Evolutionary conservation across 2,888 invertebrate genomes (phyloP).

Genomic region (Prostheceraeus crozeri): DNA sequence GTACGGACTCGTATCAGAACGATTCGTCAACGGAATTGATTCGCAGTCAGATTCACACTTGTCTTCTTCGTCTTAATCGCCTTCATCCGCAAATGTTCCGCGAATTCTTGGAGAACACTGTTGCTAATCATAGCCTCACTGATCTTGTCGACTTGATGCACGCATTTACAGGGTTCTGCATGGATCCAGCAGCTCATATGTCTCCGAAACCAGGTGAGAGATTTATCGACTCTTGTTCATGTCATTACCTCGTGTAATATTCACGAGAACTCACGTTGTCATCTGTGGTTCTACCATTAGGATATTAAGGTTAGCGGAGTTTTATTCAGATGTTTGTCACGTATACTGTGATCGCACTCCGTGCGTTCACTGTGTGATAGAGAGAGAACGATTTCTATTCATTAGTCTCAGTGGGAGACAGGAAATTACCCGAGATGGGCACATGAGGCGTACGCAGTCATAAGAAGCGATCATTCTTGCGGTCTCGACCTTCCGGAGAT

Average conservation of each 20-base stretch:
- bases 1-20: slow-evolving; percentile 22
- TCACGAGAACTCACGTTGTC: slow-evolving; percentile 65
- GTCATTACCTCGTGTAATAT: too few species aligned
- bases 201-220: slow-evolving; percentile 44
- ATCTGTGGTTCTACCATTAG: neutral
- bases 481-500: too few species aligned
- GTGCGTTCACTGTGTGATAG: too few species aligned
- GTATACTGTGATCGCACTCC: too few species aligned
- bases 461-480: too few species aligned
- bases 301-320: slow-evolving; percentile 61
- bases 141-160: slow-evolving; percentile 88
- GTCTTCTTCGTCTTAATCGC: slow-evolving; percentile 69
- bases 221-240: too few species aligned
- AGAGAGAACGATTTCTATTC: too few species aligned
- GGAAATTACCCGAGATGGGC: too few species aligned
- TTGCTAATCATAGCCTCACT: slow-evolving; percentile 65
- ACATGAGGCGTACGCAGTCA: too few species aligned
- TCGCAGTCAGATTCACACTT: slow-evolving; percentile 70
- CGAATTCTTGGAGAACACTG: slow-evolving; percentile 66
- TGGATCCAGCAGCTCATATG: slow-evolving; percentile 65
- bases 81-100: slow-evolving; percentile 65
- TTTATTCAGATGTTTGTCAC: slow-evolving; percentile 6
- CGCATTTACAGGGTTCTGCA: slow-evolving; percentile 86
- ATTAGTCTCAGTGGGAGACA: too few species aligned
- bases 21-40: slow-evolving; percentile 20